phyloP scores from a whole-genome alignment of 1,140 invertebrate genomes.

The Gryon sp. region DNA sequence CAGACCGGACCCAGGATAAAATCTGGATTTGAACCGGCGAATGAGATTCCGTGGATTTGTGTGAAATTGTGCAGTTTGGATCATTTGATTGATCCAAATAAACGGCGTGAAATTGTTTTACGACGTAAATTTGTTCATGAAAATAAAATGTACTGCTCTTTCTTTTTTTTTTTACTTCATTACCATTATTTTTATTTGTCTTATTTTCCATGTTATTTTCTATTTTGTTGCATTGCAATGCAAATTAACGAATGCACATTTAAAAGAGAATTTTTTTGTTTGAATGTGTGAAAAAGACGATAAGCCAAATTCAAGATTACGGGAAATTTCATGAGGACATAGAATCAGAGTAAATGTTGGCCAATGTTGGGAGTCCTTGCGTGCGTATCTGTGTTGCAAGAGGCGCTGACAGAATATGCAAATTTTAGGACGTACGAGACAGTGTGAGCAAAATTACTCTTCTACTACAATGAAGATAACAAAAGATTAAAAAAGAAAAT shows the following conservation, averaged over 20 bases:
- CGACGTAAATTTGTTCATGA: too few species aligned
- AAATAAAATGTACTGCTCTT: too few species aligned
- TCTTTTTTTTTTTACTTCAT: too few species aligned
- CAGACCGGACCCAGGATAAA: neutral
- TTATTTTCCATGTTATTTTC: too few species aligned
- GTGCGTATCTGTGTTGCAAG: constrained; percentile 18
- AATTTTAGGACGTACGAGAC: constrained; percentile 53
- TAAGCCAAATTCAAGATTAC: constrained; percentile 23
- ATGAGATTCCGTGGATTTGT: neutral
- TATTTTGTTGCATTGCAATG: too few species aligned
- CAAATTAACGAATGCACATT: too few species aligned
- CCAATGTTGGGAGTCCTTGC: constrained; percentile 11
- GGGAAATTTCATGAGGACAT: constrained; percentile 6
- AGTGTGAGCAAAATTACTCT: constrained; percentile 42
- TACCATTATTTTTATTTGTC: too few species aligned
- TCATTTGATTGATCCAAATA: constrained; percentile 5
- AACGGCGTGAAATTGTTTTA: neutral
- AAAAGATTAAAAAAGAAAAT: constrained; percentile 65
- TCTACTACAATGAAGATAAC: constrained; percentile 44
- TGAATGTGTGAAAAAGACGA: constrained; percentile 16
- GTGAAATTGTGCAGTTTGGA: constrained; percentile 1
- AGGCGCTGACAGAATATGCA: constrained; percentile 54
- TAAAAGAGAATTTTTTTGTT: too few species aligned
- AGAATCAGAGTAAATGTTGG: constrained; percentile 32
- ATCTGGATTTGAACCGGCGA: neutral